Evolutionary conservation across 2,113 vertebrate species (phyloP).

Genomic region (Phalacrocorax aristotelis): DNA sequence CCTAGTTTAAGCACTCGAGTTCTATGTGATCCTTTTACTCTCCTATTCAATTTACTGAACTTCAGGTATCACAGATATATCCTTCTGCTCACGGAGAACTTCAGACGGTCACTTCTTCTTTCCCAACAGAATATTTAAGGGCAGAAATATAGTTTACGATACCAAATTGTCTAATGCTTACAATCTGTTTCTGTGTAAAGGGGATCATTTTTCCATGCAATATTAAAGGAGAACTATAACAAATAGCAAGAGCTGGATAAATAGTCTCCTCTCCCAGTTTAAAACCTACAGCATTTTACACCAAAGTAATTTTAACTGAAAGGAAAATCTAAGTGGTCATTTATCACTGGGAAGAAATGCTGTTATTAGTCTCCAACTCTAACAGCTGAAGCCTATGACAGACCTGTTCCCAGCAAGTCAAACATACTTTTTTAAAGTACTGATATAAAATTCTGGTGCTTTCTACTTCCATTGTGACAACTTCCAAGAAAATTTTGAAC

Average conservation of each 20-base stretch:
- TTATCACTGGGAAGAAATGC: conserved; percentile 17
- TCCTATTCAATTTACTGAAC: background rate
- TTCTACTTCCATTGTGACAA: background rate
- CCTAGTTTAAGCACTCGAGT: background rate
- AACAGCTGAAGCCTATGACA: background rate
- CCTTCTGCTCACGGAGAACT: background rate
- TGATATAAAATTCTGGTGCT: background rate
- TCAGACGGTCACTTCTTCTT: background rate
- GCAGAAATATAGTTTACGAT: background rate
- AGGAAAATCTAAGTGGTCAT: conserved; percentile 33
- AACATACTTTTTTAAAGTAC: background rate
- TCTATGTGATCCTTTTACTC: background rate
- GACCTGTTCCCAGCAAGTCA: background rate
- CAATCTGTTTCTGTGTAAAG: background rate
- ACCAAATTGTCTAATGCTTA: background rate
- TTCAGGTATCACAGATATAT: background rate
- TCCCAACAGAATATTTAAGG: background rate
- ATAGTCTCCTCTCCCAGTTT: background rate
- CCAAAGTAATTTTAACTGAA: conserved; percentile 46
- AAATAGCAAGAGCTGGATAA: conserved; percentile 8
- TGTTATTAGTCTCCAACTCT: background rate
- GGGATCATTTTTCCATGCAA: background rate
- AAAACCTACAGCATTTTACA: conserved; percentile 40
- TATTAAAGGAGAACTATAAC: conserved; percentile 14
- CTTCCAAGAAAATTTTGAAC: background rate